Base-by-base conservation (phyloP, 2,888 invertebrate genomes). In the Tuberolachnus salignus region DNA sequence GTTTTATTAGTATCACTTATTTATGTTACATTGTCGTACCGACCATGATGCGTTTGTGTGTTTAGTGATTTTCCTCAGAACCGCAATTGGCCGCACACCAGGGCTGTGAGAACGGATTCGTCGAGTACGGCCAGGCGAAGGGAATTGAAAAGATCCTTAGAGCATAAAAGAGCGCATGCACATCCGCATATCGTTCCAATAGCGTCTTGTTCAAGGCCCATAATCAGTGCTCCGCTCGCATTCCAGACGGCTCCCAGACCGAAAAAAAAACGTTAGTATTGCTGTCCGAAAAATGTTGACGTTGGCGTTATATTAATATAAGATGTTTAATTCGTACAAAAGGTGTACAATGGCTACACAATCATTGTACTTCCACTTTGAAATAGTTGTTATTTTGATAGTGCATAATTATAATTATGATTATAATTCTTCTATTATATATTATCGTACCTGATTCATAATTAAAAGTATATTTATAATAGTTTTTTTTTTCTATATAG, bases 41-140 rank as follows among this genome's bases (percentile, higher is more conserved):
- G n/a, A n/a, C n/a, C 34, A 34, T 34, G 6, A 4, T 34, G 6
- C 34, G 69, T 63, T 53, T 51, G 34, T 42, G 10, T n/a, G 19
- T 80, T 72, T 59, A 83, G 83, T 66, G 83, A 83, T 42, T 83
- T 82, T 59, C 81, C 82, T 13, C 74, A 82, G 61, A 82, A 83
- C 13, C 80, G 83, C 19, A 81, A 82, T 16, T 80, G 82, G 74
- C 83, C 71, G 1, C 72, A 72, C 19, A 63, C 63, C 0, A 63
- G 72, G 23, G 19, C 63, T 10, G 44, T 70, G 0, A 72, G 42
- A n/a, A 72, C 71, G 0, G 64, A 80, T 42, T 44, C 80, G 1
- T 44, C 80, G 1, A 26, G 23, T 21, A 78, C 78, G 1, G 13
- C 59, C 14, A 49, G 59, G 4, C 49, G 69, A 23, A 78, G 69